Conservation (phyloP, 2,113 vertebrate species). For the Mugil cephalus region DNA sequence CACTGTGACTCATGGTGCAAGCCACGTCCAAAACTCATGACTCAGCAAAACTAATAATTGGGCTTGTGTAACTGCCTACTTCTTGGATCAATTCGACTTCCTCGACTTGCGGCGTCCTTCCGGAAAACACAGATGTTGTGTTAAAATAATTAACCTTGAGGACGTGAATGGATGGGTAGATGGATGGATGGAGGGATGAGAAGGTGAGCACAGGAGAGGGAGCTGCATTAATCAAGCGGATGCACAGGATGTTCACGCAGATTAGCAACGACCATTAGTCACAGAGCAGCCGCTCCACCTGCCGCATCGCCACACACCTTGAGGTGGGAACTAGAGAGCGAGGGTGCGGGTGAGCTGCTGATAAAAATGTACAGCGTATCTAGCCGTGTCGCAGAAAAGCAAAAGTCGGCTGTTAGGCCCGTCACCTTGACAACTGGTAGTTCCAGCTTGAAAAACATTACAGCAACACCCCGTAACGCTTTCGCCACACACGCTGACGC, state of each 20-base stretch:
- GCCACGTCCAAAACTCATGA: too few species aligned
- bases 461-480: too few species aligned
- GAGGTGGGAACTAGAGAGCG: conserved; percentile 22
- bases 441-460: too few species aligned
- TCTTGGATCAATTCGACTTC: conserved; percentile 1
- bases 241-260: conserved; percentile 37
- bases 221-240: conserved; percentile 17
- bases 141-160: not conserved
- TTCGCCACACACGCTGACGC: too few species aligned
- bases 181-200: not conserved
- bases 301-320: conserved; percentile 36
- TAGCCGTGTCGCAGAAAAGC: conserved; percentile 6
- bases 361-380: not conserved
- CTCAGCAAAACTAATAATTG: not conserved
- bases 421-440: too few species aligned
- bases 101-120: conserved; percentile 1
- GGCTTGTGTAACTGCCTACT: not conserved
- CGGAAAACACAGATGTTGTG: not conserved
- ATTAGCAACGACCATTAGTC: conserved; percentile 45
- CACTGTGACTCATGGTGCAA: conserved; percentile 34
- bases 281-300: conserved; percentile 32
- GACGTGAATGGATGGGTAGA: not conserved
- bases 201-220: not conserved
- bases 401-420: too few species aligned
- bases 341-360: conserved; percentile 1